Conservation (phyloP, 1,140 invertebrate genomes). For the Lamellibrachia luymesi region DNA sequence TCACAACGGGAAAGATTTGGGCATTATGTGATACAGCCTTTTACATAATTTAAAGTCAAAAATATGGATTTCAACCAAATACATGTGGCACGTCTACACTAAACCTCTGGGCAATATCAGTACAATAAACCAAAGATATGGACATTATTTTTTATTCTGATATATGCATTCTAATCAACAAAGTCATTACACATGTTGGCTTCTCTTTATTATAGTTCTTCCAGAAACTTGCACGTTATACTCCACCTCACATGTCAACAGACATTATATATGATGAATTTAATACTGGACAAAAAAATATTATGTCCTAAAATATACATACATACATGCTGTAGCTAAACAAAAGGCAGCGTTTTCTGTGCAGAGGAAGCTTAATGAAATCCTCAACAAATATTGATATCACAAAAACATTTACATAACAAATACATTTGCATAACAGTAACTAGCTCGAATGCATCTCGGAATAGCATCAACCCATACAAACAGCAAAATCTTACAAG, state of each 20-base stretch:
- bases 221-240: background rate
- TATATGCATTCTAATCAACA: background rate
- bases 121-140: background rate
- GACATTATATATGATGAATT: background rate
- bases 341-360: conserved; percentile 1
- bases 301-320: background rate
- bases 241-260: background rate
- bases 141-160: background rate
- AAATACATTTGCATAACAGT: conserved; percentile 5
- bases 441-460: background rate
- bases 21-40: too few species aligned
- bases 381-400: background rate
- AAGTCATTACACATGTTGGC: background rate
- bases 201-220: background rate
- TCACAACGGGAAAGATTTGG: too few species aligned
- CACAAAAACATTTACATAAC: background rate
- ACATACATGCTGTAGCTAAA: background rate
- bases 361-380: background rate
- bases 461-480: background rate
- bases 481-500: background rate
- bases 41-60: too few species aligned
- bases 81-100: background rate
- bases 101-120: background rate
- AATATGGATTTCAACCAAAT: too few species aligned
- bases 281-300: background rate